Evolutionary conservation across 2,888 invertebrate genomes (phyloP).

Genomic region (Syrphus vitripennis): DNA sequence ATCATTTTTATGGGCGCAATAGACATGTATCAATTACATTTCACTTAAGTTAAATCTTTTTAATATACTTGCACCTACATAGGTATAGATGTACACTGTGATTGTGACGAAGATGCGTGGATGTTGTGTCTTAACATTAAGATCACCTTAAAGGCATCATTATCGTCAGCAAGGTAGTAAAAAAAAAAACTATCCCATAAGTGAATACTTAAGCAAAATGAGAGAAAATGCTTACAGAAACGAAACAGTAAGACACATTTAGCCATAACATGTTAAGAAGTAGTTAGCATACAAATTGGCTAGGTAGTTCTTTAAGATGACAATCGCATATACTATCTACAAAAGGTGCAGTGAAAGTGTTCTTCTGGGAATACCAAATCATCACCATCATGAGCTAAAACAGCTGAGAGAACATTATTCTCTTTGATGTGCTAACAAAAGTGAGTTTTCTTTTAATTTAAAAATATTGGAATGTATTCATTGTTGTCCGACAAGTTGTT

Average conservation of each 20-base stretch:
- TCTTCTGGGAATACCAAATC: background rate
- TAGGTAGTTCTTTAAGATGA: background rate
- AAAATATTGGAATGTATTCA: too few species aligned
- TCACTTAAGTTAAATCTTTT: constrained; percentile 52
- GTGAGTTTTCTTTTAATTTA: too few species aligned
- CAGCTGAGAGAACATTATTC: background rate
- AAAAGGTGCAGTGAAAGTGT: constrained; percentile 21
- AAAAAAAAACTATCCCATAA: background rate
- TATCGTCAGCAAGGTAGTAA: constrained; percentile 24
- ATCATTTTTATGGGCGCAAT: constrained; percentile 57
- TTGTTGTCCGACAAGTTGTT: too few species aligned
- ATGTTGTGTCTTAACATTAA: constrained; percentile 23
- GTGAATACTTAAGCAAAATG: background rate
- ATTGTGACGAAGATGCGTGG: constrained; percentile 13
- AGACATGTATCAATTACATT: constrained; percentile 58
- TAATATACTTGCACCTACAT: background rate
- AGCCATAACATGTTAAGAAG: background rate
- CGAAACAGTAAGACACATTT: constrained; percentile 6
- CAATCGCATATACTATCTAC: background rate
- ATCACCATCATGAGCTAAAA: background rate
- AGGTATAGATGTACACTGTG: too few species aligned
- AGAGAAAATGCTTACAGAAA: background rate
- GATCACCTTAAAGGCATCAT: constrained; percentile 42
- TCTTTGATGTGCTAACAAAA: background rate
- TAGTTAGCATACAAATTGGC: background rate